Evolutionary conservation across 2,888 invertebrate species (phyloP).

Genomic region (Ichneumoninae sp.): DNA sequence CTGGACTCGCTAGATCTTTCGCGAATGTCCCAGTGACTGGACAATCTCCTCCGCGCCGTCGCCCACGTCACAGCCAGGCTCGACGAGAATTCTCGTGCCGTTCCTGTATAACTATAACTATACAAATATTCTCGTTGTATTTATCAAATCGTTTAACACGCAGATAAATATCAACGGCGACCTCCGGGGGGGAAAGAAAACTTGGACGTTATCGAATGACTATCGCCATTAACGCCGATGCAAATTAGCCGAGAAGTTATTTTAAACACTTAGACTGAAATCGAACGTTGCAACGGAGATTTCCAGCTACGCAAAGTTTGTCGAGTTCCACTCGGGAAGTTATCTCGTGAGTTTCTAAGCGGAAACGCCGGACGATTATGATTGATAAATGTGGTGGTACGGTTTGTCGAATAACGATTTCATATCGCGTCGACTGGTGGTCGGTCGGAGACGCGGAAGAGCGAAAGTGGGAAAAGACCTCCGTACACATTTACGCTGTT

Average conservation of each 20-base stretch:
- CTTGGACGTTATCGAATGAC: background rate
- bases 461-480: background rate
- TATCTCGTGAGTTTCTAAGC: constrained; percentile 35
- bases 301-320: background rate
- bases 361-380: constrained; percentile 27
- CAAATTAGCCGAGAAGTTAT: background rate
- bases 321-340: constrained; percentile 19
- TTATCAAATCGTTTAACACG: background rate
- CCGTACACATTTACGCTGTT: background rate
- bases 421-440: constrained; percentile 1
- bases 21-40: constrained; percentile 14
- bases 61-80: constrained; percentile 40
- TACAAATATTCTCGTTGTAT: background rate
- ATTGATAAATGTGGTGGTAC: constrained; percentile 33
- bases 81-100: background rate
- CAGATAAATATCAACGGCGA: background rate
- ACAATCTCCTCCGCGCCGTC: background rate
- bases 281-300: background rate
- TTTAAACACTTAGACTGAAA: background rate
- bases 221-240: background rate
- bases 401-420: constrained; percentile 38
- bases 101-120: background rate
- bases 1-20: background rate
- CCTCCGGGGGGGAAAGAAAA: background rate
- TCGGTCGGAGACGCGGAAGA: constrained; percentile 1